Percentiles rank a stretch among this genome's conserved stretches.
phyloP scores from a whole-genome alignment of 2,888 invertebrate genomes.

The Allygus modestus region DNA sequence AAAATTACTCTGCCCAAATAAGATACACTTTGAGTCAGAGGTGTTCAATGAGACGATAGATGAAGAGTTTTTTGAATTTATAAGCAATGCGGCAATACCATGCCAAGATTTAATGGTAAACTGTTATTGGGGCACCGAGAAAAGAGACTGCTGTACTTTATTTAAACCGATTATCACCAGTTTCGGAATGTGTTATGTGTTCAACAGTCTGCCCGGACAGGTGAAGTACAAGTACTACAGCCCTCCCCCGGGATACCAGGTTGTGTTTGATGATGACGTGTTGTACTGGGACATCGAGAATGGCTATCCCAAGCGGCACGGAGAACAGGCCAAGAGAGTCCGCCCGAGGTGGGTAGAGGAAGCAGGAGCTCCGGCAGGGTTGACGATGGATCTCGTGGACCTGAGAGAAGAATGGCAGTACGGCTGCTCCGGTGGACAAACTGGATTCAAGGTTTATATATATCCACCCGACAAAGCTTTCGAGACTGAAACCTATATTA shows the following conservation, averaged over 20 bases:
- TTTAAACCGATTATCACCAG: neutral
- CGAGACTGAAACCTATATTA: neutral
- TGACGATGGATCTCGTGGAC: neutral
- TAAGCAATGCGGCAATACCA: neutral
- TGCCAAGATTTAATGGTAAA: neutral
- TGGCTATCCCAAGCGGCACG: neutral
- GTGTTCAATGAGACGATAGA: neutral
- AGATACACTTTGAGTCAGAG: neutral
- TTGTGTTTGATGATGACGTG: neutral
- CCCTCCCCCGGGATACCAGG: neutral
- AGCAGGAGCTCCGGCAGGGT: neutral
- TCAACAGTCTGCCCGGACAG: slow-evolving; percentile 12
- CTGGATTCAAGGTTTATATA: neutral
- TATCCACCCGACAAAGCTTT: neutral
- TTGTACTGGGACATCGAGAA: neutral
- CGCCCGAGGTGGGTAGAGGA: neutral
- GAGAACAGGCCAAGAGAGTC: neutral
- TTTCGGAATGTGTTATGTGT: neutral
- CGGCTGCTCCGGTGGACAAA: neutral
- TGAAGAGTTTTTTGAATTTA: slow-evolving; percentile 22
- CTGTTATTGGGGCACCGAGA: neutral
- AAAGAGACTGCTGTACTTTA: slow-evolving; percentile 21
- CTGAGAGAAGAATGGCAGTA: neutral
- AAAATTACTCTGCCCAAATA: neutral
- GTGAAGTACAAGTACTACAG: neutral